Conservation (phyloP, 2,797 vertebrate genomes). For the Typhlichthys eigenmanni region DNA sequence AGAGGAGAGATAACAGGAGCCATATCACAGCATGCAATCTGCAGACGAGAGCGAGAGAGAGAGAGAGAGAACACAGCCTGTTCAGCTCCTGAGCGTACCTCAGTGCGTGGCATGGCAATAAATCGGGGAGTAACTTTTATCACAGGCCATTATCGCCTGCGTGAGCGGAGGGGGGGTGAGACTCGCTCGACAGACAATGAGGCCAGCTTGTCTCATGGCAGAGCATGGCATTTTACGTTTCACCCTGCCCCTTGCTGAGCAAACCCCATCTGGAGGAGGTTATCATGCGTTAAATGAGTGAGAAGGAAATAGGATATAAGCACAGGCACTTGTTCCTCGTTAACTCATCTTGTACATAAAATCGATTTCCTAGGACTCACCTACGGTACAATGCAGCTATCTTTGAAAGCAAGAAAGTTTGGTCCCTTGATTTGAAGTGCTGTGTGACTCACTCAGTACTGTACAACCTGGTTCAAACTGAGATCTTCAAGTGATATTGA, state of each 20-base stretch:
- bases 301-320: slow-evolving; percentile 3
- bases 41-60: too few species aligned
- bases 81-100: background rate
- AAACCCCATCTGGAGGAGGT: slow-evolving; percentile 25
- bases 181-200: slow-evolving; percentile 41
- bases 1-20: too few species aligned
- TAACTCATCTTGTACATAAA: slow-evolving; percentile 18
- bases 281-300: slow-evolving; percentile 21
- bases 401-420: background rate
- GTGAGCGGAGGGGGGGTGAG: slow-evolving; percentile 24
- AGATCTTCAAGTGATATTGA: background rate
- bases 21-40: too few species aligned
- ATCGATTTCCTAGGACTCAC: slow-evolving; percentile 29
- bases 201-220: slow-evolving; percentile 14
- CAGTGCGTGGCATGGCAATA: slow-evolving; percentile 2
- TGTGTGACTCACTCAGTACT: background rate
- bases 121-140: slow-evolving; percentile 49
- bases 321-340: background rate
- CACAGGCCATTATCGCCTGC: slow-evolving; percentile 47
- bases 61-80: too few species aligned
- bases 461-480: background rate
- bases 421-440: background rate
- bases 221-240: slow-evolving; percentile 29
- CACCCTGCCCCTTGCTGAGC: slow-evolving; percentile 20
- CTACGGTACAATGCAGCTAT: slow-evolving; percentile 11